Base-by-base conservation (phyloP, 2,113 vertebrate species). In the Ceyx cyanopectus region DNA sequence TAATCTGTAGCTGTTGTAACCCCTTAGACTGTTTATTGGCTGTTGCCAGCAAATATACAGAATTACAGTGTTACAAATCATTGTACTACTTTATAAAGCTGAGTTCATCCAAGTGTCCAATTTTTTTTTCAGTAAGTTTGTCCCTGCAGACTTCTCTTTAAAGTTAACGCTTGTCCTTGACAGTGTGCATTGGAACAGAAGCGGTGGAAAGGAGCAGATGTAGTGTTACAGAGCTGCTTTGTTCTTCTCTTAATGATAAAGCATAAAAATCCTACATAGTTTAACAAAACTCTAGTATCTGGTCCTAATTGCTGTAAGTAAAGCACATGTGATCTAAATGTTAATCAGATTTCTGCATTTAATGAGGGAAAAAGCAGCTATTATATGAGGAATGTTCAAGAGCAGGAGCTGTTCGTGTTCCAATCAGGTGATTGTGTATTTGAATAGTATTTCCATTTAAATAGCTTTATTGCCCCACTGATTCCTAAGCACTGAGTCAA, bases 331-430 rank as follows among this genome's bases (percentile, higher is more conserved):
- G 89, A 96, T 95, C 92, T 97, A 95, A 96, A 96, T 85, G 93
- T 94, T 96, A 96, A 97, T 97, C 95, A 96, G 95, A 96, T 93
- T 91, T 89, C 89, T 95, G 81, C 45, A 78, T 96, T 96, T 97
- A 97, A 97, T 95, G 94, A 95, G 93, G 87, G 94, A 96, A 97
- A 95, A 95, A 93, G 89, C 93, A 85, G 57, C 92, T 97, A 95
- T 96, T 97, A 88, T 91, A 93, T 81, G n/a, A 65, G 81, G 69
- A 89, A 63, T 93, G 82, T 94, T 95, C 94, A 93, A 90, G 92
- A 90, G 89, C 81, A 80, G 94, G 87, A 83, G 78, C 85, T 85
- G 80, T 41, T 69, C 89, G 1, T 91, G 77, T 89, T 94, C 65
- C 65, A 77, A 88, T 89, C 21, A 88, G 66, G 61, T 90, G 86